A percentile compares a stretch with the other conserved stretches of the same genome.
Evolutionary conservation across 2,113 vertebrate species (phyloP).

Genomic region (Tapirus terrestris): DNA sequence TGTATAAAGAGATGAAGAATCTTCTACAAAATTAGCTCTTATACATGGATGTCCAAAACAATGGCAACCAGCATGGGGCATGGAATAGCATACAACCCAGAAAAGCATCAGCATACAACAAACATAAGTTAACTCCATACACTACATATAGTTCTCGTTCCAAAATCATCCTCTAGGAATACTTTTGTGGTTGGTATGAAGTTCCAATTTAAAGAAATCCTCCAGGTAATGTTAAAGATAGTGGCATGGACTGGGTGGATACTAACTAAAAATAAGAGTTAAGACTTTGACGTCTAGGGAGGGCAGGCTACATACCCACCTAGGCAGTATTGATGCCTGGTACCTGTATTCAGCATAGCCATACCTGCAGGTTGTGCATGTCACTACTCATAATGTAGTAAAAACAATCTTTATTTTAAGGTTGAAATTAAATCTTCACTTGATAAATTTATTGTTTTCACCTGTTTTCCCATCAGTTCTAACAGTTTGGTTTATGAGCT

Average conservation of each 20-base stretch:
- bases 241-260: not conserved
- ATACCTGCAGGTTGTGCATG: not conserved
- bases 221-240: not conserved
- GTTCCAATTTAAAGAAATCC: not conserved
- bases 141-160: not conserved
- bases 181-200: not conserved
- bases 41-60: not conserved
- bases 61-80: not conserved
- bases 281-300: not conserved
- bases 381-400: not conserved
- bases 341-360: not conserved
- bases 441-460: not conserved
- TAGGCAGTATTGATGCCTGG: not conserved
- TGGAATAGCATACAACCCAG: not conserved
- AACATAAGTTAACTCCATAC: not conserved
- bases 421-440: not conserved
- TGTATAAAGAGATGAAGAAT: not conserved
- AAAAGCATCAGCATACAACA: not conserved
- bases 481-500: not conserved
- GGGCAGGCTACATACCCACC: not conserved
- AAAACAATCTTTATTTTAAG: not conserved
- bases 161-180: not conserved
- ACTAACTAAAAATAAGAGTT: not conserved
- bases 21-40: not conserved
- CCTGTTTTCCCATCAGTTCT: not conserved